Conservation (phyloP, 2,888 invertebrate species). For the Polylopha cassiicola region DNA sequence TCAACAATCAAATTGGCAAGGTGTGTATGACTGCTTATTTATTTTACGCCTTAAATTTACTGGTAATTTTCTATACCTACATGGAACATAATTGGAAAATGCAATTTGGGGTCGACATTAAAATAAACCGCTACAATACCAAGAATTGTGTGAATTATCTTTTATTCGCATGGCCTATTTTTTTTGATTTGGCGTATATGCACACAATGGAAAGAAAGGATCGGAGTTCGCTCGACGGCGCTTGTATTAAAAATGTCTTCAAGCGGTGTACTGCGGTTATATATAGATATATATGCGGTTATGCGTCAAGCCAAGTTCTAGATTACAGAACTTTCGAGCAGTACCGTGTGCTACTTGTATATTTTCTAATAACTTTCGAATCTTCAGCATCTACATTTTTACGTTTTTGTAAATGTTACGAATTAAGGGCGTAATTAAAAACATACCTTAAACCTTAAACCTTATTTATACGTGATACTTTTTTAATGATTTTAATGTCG, state of each 20-base stretch:
- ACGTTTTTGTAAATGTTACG: constrained; percentile 2
- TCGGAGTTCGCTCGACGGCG: constrained; percentile 11
- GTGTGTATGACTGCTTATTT: constrained; percentile 68
- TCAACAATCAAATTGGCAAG: constrained; percentile 73
- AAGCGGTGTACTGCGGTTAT: constrained; percentile 1
- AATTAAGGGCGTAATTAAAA: too few species aligned
- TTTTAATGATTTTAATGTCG: too few species aligned
- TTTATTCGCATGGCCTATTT: constrained; percentile 14
- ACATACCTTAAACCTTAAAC: too few species aligned
- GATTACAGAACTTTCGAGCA: too few species aligned
- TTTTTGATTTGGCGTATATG: constrained; percentile 10
- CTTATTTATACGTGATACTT: too few species aligned
- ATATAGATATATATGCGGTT: too few species aligned
- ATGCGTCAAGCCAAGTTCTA: too few species aligned
- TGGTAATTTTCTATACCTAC: constrained; percentile 55
- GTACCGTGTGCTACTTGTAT: too few species aligned
- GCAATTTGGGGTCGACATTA: constrained; percentile 24
- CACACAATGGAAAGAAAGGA: constrained; percentile 15
- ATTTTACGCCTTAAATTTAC: constrained; percentile 59
- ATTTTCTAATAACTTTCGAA: too few species aligned
- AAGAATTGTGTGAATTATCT: constrained; percentile 3
- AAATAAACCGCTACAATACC: constrained; percentile 15
- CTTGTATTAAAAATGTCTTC: constrained; percentile 11
- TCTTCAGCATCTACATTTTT: too few species aligned
- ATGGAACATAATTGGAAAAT: constrained; percentile 30